Evolutionary conservation across 2,797 vertebrate genomes (phyloP).

Genomic region (Melopsittacus undulatus): DNA sequence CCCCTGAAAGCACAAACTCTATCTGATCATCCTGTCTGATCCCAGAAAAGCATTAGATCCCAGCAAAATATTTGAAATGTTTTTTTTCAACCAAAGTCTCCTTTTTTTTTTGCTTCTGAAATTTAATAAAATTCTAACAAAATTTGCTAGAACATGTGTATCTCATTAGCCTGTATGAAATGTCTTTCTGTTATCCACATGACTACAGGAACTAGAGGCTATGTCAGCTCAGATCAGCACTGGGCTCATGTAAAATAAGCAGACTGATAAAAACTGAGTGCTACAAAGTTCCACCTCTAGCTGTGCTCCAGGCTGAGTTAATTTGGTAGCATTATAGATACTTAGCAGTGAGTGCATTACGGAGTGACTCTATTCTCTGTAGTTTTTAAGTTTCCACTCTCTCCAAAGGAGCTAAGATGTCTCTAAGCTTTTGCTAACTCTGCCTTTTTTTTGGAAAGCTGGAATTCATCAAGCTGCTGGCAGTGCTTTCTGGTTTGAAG

Average conservation of each 20-base stretch:
- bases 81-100: not conserved
- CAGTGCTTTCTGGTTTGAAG: not conserved
- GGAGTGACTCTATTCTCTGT: not conserved
- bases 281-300: not conserved
- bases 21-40: not conserved
- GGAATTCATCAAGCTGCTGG: not conserved
- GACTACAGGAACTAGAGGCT: not conserved
- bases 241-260: not conserved
- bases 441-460: not conserved
- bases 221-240: not conserved
- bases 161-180: not conserved
- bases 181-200: not conserved
- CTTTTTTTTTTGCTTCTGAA: not conserved
- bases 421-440: not conserved
- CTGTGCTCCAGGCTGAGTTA: not conserved
- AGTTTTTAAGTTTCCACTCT: not conserved
- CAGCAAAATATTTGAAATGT: not conserved
- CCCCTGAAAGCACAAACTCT: not conserved
- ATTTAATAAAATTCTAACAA: not conserved
- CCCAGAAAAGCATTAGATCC: not conserved
- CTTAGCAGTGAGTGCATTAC: not conserved
- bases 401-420: not conserved
- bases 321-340: not conserved
- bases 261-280: not conserved
- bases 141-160: not conserved